These are phyloP conservation scores for Oreochromis mossambicus DNA, from an alignment of 2,797 vertebrate genomes.

Conservation along the genomic window DNA sequence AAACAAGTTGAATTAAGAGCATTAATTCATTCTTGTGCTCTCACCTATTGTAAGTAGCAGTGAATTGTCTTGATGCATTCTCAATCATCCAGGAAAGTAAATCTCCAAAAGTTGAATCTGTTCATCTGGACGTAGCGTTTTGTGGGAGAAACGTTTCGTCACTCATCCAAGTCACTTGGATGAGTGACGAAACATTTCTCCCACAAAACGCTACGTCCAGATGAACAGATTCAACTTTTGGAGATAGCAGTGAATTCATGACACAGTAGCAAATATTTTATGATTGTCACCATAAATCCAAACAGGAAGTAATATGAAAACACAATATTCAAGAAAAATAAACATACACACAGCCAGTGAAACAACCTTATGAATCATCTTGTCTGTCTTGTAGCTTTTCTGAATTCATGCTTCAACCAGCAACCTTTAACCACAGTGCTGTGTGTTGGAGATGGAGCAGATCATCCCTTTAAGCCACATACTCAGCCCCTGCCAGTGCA, in stretches of 20 bases:
- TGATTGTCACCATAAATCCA: not conserved
- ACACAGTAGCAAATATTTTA: not conserved
- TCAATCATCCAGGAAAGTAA: no score
- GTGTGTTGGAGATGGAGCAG: not conserved
- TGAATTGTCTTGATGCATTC: no score
- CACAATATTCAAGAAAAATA: not conserved
- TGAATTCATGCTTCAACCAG: not conserved
- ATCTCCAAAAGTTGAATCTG: no score
- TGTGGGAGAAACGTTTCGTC: no score
- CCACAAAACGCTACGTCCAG: no score
- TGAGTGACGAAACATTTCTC: no score
- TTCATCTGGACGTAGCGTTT: no score
- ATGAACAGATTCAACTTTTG: no score
- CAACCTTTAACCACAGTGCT: not conserved
- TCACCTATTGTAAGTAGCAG: not conserved
- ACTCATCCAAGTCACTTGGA: no score
- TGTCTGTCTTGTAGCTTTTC: not conserved
- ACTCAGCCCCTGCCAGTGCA: constrained; percentile 16
- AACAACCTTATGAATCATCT: not conserved
- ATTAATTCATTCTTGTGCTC: not conserved
- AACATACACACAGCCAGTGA: not conserved
- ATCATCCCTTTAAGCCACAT: constrained; percentile 21
- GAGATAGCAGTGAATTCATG: not conserved
- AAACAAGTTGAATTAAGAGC: not conserved
- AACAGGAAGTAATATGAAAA: not conserved